Evolutionary conservation across 2,888 invertebrate species (phyloP).

Genomic region (Melipona beecheii): DNA sequence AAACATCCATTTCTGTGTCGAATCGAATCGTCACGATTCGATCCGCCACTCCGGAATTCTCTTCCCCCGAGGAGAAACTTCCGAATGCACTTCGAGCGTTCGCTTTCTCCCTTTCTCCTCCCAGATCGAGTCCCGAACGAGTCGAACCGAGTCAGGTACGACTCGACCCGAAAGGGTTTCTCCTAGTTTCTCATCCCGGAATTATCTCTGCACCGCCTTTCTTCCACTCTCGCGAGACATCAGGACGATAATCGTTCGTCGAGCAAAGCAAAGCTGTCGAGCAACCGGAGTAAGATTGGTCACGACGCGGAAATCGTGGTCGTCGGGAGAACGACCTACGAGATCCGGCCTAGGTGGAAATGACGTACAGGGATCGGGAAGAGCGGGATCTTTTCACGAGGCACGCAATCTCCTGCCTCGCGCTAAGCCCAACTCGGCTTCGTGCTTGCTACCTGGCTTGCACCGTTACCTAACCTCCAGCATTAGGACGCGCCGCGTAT

Average conservation of each 20-base stretch:
- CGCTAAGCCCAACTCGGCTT: conserved; percentile 72
- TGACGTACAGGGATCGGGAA: conserved; percentile 12
- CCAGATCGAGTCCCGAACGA: not conserved
- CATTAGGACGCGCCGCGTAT: conserved; percentile 62
- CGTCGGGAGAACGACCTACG: conserved; percentile 57
- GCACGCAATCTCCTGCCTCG: conserved; percentile 37
- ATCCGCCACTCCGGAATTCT: conserved; percentile 65
- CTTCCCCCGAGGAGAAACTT: conserved; percentile 61
- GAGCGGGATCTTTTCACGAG: conserved; percentile 4
- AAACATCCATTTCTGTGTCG: not conserved
- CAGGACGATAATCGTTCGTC: conserved; percentile 45
- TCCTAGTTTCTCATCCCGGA: conserved; percentile 50
- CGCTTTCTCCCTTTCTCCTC: conserved; percentile 69
- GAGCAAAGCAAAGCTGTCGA: conserved; percentile 42
- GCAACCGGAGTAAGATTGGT: conserved; percentile 74
- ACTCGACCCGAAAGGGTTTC: conserved; percentile 30
- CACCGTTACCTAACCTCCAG: conserved; percentile 82
- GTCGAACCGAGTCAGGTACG: conserved; percentile 15
- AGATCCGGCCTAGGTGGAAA: conserved; percentile 68
- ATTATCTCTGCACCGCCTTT: conserved; percentile 41
- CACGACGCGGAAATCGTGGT: conserved; percentile 70
- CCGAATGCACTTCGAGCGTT: conserved; percentile 68
- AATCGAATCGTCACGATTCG: conserved; percentile 56
- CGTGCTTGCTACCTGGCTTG: conserved; percentile 79
- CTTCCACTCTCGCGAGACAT: conserved; percentile 8